phyloP scores from a whole-genome alignment of 2,113 vertebrate genomes.

The Nannobrachium achirus region DNA sequence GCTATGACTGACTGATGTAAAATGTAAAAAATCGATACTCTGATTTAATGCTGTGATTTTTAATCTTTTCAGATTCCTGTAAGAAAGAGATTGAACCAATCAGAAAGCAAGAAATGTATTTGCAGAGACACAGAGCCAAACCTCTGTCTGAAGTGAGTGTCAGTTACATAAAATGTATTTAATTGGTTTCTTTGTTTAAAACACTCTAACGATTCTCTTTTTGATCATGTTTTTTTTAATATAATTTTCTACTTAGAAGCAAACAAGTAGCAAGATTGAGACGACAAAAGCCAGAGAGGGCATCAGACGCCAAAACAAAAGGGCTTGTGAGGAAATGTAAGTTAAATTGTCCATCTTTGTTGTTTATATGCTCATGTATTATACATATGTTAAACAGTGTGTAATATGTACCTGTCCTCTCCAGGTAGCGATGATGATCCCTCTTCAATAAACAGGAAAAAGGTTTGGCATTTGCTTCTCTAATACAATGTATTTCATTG shows the following conservation, averaged over 20 bases:
- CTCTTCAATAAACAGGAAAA: conserved; percentile 77
- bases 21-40: no score
- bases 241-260: conserved; percentile 26
- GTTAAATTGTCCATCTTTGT: conserved; percentile 17
- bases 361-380: background rate
- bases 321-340: conserved; percentile 76
- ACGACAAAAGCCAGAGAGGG: conserved; percentile 44
- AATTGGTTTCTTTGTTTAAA: no score
- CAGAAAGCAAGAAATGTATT: conserved; percentile 56
- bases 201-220: no score
- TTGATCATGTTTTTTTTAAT: background rate
- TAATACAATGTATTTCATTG: no score
- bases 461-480: conserved; percentile 78
- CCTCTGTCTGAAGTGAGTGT: conserved; percentile 64
- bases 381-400: no score
- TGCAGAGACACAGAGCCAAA: conserved; percentile 57
- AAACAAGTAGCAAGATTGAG: conserved; percentile 44
- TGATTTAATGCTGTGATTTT: background rate
- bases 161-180: no score
- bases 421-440: conserved; percentile 80
- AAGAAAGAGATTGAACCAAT: conserved; percentile 49
- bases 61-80: conserved; percentile 70
- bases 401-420: conserved; percentile 19
- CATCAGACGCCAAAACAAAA: conserved; percentile 54
- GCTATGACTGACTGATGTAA: no score